Percentiles rank a stretch among this genome's conserved stretches.
Conservation (phyloP, 2,797 vertebrate species). For the Megaceryle alcyon region DNA sequence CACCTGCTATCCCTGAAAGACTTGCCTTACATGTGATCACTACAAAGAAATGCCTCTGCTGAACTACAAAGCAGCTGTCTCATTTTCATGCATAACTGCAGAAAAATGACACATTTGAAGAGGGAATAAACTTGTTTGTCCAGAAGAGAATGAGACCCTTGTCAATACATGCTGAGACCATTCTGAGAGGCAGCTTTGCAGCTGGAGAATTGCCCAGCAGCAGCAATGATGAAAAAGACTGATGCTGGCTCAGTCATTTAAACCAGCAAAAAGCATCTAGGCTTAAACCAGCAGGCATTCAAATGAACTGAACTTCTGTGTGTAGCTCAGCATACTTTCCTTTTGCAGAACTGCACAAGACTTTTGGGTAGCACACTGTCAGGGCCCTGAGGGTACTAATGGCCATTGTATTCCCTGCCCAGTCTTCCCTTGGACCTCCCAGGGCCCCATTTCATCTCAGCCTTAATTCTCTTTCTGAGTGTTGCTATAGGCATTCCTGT, state of each 20-base stretch:
- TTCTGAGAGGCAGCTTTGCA: slow-evolving; percentile 36
- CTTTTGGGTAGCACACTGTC: neutral
- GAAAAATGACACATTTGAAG: slow-evolving; percentile 8
- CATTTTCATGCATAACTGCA: neutral
- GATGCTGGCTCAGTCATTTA: neutral
- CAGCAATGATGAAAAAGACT: neutral
- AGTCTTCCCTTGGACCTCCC: neutral
- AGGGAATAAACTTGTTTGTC: slow-evolving; percentile 3
- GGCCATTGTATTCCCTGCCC: neutral
- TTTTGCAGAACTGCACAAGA: neutral
- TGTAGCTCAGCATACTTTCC: neutral
- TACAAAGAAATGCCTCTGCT: neutral
- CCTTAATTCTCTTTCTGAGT: neutral
- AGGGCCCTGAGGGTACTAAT: neutral
- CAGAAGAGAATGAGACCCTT: slow-evolving; percentile 6
- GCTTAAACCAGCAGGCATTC: slow-evolving; percentile 5
- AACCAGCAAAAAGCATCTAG: slow-evolving; percentile 14
- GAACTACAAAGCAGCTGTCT: neutral
- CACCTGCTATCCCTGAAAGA: neutral
- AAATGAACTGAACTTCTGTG: neutral
- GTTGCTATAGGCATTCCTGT: neutral
- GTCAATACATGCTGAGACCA: neutral
- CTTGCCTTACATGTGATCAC: neutral
- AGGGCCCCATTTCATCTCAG: neutral
- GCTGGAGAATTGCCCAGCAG: slow-evolving; percentile 29